Base-by-base conservation (phyloP, 1,140 invertebrate species). In the Zaprionus kolodkinae region DNA sequence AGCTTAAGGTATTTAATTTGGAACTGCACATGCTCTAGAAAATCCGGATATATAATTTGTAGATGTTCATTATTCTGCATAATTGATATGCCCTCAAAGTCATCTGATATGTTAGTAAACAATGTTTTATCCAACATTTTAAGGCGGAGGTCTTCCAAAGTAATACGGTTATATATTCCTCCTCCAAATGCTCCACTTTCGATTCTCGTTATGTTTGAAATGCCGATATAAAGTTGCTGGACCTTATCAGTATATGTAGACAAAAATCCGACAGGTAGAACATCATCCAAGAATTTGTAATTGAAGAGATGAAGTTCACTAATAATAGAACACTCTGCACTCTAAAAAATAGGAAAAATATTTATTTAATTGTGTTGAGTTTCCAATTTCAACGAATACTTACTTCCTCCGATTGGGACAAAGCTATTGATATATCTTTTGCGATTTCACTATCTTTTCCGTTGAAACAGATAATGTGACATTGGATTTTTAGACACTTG, bases 1-100 rank as follows among this genome's bases (percentile, higher is more conserved):
- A 91, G 52, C 1, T 12, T 43, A 5, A 83, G 15, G 6, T 27
- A 50, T 43, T 79, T 68, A 25, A 89, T 71, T 73, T 83, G 73
- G 52, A 77, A 81, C 54, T 80, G 75, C 0, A 92, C 77, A 59
- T 67, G 35, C 10, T 72, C 67, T 13, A 92, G 17, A 38, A 81
- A 86, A 17, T 73, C 60, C 0, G 52, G 38, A 45, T 83, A 40
- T 7, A 83, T 60, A 43, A 38, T 7, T 21, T 68, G 21, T 1
- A 82, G 25, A 3, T 78, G 43, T 7, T 48, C 43, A 7, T 79
- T 76, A 5, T 79, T 71, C 43, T 87, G 74, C 7, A 63, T 69
- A 17, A 86, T 78, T 10, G 57, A 62, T n/a, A 90, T 50, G 5
- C 30, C 27, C 5, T 36, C 27, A 38, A 86, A 77, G n/a, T 76